Percentiles rank a stretch among this genome's conserved stretches.
Conservation (phyloP, 2,113 vertebrate genomes). For the Rhynchopsitta pachyrhyncha region DNA sequence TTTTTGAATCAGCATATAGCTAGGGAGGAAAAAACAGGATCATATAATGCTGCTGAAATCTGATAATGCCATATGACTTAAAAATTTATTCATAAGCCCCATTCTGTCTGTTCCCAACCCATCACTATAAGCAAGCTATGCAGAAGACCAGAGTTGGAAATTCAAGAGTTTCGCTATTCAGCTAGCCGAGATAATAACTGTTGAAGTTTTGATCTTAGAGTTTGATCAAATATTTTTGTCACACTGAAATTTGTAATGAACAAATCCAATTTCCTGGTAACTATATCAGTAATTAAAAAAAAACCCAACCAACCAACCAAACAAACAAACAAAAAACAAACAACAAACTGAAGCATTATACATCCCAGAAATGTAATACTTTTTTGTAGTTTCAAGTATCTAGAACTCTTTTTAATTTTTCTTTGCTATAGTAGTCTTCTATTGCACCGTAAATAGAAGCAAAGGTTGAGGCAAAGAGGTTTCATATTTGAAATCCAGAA, state of each 20-base stretch:
- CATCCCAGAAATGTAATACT: background rate
- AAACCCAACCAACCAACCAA: accelerated
- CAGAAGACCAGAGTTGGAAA: background rate
- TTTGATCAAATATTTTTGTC: background rate
- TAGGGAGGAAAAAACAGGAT: background rate
- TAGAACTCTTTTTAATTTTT: background rate
- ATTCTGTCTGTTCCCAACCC: background rate
- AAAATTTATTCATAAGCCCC: background rate
- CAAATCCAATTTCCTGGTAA: background rate
- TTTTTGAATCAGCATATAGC: background rate
- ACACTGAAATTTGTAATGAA: background rate
- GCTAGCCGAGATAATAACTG: background rate
- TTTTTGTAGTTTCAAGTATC: background rate
- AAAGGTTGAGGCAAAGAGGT: background rate
- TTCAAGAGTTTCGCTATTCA: background rate
- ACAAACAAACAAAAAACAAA: background rate
- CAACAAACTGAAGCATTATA: background rate
- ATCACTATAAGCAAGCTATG: background rate
- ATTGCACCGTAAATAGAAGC: background rate
- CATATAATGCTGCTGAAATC: background rate
- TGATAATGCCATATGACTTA: background rate
- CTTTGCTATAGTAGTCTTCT: background rate
- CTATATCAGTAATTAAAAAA: background rate
- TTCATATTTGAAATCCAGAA: background rate
- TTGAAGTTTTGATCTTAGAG: background rate